Base-by-base conservation (phyloP, 2,113 vertebrate species). In the Haemorhous mexicanus region DNA sequence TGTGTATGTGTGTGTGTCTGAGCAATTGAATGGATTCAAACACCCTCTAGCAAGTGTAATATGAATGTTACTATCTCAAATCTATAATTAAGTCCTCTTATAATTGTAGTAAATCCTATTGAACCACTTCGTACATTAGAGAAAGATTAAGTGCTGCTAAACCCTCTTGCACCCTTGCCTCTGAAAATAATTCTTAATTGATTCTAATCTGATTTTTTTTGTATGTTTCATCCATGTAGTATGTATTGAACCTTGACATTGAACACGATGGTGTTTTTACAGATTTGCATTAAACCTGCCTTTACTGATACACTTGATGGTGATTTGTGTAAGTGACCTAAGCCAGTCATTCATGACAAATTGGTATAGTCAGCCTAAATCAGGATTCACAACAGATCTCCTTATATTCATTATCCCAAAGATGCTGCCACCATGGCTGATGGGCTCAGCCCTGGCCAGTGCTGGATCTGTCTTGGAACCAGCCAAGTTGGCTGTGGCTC, bases 371-470 rank as follows among this genome's bases (percentile, higher is more conserved):
- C 16, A 50, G 26, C 30, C 41, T 13, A 62, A 55, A 62, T 16
- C 47, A 62, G 30, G 14, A 35, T 62, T 76, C 30, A 55, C 26
- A 76, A 10, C 10, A 62, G 14, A 64, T 6, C 10, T 53, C 49
- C 47, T 55, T 61, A 53, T 35, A 3, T 62, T n/a, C 47, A 26
- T 19, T 41, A 27, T 41, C 41, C 21, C n/a, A 55, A 26, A 47
- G n/a, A 32, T 1, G 1, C 10, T 53, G 32, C 16, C 17, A 35
- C 21, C 12, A 16, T 27, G 0, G 0, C 18, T 43, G n/a, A 19
- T 35, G n/a, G 26, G 55, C 30, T 69, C 1, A 0, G 39, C 70
- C 46, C 22, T 62, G 47, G 39, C 22, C 47, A 35, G 35, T 13
- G 22, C 26, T 35, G 70, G 11, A 12, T 49, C 26, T 32, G 9